Evolutionary conservation across 1,140 invertebrate genomes (phyloP).

Genomic region (Trachelipus rathkii): DNA sequence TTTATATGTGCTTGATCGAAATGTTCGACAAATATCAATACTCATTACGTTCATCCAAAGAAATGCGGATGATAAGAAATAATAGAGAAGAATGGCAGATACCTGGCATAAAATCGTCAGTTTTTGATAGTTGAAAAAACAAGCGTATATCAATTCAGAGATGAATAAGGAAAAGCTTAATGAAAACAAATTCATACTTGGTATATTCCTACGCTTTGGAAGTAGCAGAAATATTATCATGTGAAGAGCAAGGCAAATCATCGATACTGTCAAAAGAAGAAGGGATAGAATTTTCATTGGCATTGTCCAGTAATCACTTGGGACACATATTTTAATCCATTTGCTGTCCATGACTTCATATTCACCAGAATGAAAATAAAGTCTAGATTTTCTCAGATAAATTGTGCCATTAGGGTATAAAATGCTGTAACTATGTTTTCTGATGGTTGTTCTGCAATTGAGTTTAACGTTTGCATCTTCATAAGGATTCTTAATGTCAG

Average conservation of each 20-base stretch:
- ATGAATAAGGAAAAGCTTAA: conserved; percentile 37
- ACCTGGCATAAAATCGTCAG: conserved; percentile 26
- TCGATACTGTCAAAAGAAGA: conserved; percentile 33
- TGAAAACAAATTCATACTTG: conserved; percentile 42
- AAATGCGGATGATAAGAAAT: conserved; percentile 35
- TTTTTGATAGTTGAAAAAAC: conserved; percentile 29
- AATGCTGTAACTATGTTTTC: conserved; percentile 21
- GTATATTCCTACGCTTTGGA: conserved; percentile 37
- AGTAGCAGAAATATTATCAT: conserved; percentile 37
- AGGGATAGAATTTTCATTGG: conserved; percentile 34
- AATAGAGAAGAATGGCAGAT: conserved; percentile 32
- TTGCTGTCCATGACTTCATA: conserved; percentile 35
- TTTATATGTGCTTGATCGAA: conserved; percentile 33
- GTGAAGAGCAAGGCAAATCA: conserved; percentile 32
- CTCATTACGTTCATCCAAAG: conserved; percentile 45
- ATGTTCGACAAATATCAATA: conserved; percentile 42
- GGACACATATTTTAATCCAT: conserved; percentile 33
- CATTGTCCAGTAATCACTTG: conserved; percentile 27
- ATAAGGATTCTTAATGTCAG: conserved; percentile 16
- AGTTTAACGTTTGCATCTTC: conserved; percentile 24
- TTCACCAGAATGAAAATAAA: conserved; percentile 32
- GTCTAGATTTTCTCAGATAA: conserved; percentile 31
- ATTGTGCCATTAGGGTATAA: conserved; percentile 32
- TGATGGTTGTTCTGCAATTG: conserved; percentile 31
- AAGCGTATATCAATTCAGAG: conserved; percentile 30